Evolutionary conservation across 2,888 invertebrate species (phyloP).

Genomic region (Plusia festucae): DNA sequence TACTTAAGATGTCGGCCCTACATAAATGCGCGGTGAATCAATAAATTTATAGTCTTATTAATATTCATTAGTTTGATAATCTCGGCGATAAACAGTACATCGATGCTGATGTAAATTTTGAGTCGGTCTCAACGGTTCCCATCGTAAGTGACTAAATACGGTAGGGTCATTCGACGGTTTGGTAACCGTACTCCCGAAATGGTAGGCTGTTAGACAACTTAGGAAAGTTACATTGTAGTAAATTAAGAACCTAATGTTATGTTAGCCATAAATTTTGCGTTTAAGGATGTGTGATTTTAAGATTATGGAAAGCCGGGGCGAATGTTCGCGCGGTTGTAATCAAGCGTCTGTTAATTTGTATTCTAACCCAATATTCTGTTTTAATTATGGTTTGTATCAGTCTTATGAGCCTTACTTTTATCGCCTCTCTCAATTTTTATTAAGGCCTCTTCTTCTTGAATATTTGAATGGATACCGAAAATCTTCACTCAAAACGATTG

Average conservation of each 20-base stretch:
- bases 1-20: conserved; percentile 20
- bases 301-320: background rate
- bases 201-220: conserved; percentile 11
- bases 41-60: conserved; percentile 28
- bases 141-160: conserved; percentile 25
- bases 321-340: background rate
- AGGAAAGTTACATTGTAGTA: conserved; percentile 9
- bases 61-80: conserved; percentile 40
- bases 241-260: conserved; percentile 16
- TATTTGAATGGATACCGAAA: background rate
- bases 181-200: conserved; percentile 25
- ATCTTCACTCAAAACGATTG: background rate
- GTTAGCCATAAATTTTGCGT: background rate
- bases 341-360: background rate
- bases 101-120: conserved; percentile 38
- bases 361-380: too few relatives aligned
- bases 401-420: background rate
- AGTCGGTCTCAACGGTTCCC: conserved; percentile 21
- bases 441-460: background rate
- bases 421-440: background rate
- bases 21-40: conserved; percentile 9
- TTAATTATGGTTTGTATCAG: background rate
- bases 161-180: conserved; percentile 35
- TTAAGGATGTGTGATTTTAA: conserved; percentile 6
- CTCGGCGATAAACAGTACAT: conserved; percentile 29